phyloP scores from a whole-genome alignment of 2,113 vertebrate species.

The Suncus etruscus region DNA sequence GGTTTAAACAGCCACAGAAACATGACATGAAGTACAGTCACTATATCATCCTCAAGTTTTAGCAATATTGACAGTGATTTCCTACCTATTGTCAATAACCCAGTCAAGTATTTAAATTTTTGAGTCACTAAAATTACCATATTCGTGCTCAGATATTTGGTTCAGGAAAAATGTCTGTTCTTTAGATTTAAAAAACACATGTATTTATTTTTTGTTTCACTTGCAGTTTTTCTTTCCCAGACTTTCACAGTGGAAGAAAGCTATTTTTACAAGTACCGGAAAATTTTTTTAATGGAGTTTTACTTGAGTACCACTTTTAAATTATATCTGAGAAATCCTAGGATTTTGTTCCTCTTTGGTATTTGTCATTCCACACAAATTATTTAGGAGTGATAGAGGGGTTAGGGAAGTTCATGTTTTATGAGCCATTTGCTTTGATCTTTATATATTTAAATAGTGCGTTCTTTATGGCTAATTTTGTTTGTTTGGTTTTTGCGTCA shows the following conservation, averaged over 20 bases:
- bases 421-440: conserved; percentile 35
- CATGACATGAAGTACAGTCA: not conserved
- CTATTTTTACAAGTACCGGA: not conserved
- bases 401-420: not conserved
- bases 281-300: not conserved
- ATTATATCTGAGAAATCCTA: not conserved
- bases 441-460: conserved; percentile 25
- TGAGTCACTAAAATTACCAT: too few relatives aligned
- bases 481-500: too few relatives aligned
- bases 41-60: not conserved
- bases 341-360: conserved; percentile 31
- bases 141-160: not conserved
- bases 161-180: conserved; percentile 11
- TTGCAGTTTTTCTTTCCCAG: conserved; percentile 48
- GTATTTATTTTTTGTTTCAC: not conserved
- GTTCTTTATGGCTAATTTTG: too few relatives aligned
- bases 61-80: conserved; percentile 14
- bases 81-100: conserved; percentile 24
- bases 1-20: not conserved
- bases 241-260: conserved; percentile 1
- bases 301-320: not conserved
- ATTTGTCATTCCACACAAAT: not conserved
- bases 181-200: not conserved
- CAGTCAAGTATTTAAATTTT: not conserved
- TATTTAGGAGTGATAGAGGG: not conserved